A percentile compares a stretch with the other conserved stretches of the same genome.
phyloP scores from a whole-genome alignment of 2,113 vertebrate genomes.

The Syngnathoides biaculeatus region DNA sequence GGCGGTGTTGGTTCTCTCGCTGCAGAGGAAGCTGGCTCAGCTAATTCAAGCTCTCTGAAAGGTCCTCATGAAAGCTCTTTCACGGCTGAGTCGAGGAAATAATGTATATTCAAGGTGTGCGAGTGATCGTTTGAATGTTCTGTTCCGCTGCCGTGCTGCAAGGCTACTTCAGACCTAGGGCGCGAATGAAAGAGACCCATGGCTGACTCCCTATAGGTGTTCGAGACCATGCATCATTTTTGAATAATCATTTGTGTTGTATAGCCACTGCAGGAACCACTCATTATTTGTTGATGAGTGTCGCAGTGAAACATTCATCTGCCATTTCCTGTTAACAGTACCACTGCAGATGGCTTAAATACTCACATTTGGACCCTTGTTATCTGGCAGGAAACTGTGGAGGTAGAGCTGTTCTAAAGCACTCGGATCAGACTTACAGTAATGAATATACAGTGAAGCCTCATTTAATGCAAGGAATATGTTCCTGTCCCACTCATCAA shows the following conservation, averaged over 20 bases:
- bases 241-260: slow-evolving; percentile 62
- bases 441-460: no score
- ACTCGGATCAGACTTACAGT: no score
- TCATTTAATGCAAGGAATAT: no score
- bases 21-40: slow-evolving; percentile 21
- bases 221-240: slow-evolving; percentile 40
- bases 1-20: slow-evolving; percentile 12
- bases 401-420: no score
- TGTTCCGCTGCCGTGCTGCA: slow-evolving; percentile 30
- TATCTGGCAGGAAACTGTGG: not conserved
- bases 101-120: slow-evolving; percentile 46
- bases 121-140: slow-evolving; percentile 53
- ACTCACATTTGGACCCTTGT: not conserved
- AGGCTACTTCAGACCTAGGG: slow-evolving; percentile 24
- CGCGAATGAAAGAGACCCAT: slow-evolving; percentile 32
- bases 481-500: no score
- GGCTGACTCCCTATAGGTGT: slow-evolving; percentile 29
- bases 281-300: slow-evolving; percentile 44
- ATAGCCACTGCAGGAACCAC: slow-evolving; percentile 48
- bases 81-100: slow-evolving; percentile 34
- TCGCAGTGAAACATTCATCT: slow-evolving; percentile 42
- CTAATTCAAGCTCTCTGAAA: slow-evolving; percentile 57
- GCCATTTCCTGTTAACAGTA: slow-evolving; percentile 43
- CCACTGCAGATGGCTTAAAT: slow-evolving; percentile 22
- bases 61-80: slow-evolving; percentile 38